Base-by-base conservation (phyloP, 2,797 vertebrate species). In the Galagoides demidoff region DNA sequence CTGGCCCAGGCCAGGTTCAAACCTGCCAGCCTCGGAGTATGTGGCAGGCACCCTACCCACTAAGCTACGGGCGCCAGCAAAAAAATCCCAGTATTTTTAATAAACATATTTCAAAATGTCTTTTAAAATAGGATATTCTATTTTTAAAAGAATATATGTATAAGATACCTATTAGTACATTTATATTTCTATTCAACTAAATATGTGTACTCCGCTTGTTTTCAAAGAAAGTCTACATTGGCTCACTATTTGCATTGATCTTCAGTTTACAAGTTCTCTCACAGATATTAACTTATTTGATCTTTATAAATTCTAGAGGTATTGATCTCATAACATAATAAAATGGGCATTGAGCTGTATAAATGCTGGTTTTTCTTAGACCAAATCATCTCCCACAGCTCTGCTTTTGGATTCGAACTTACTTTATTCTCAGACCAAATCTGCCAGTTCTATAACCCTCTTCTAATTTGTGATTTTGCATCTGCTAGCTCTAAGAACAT, bases 91-190 rank as follows among this genome's bases (percentile, higher is more conserved):
- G 23, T 49, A 73, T 70, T 81, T 55, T 85, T 29, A 85, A 81
- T 61, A 68, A 61, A 61, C 2, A 39, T 43, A 55, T 89, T 84
- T 93, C 45, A 94, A 57, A 92, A 59, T 86, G 27, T 4, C 78
- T 91, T 95, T 97, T 91, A 3, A 95, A 91, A 70, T 27, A 86
- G 63, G 71, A 45, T 78, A 3, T 63, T 64, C 17, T 66, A 66
- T 66, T 66, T 66, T 66, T n/a, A 66, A 31, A 25, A 78, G 76
- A 76, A 55, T 37, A 22, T 14, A 4, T 31, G 4, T 27, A 73
- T 77, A 68, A 76, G n/a, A n/a, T 85, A 37, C 17, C 31, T 73
- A 37, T 49, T 59, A 9, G 71, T 64, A 49, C 3, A 52, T 49
- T 74, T 78, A 2, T 70, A 71, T 93, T 93, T 90, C 27, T 81